A percentile compares a stretch with the other conserved stretches of the same genome.
These are phyloP conservation scores for Psittacula echo DNA, from an alignment of 2,797 vertebrate genomes.

Conservation along the genomic window DNA sequence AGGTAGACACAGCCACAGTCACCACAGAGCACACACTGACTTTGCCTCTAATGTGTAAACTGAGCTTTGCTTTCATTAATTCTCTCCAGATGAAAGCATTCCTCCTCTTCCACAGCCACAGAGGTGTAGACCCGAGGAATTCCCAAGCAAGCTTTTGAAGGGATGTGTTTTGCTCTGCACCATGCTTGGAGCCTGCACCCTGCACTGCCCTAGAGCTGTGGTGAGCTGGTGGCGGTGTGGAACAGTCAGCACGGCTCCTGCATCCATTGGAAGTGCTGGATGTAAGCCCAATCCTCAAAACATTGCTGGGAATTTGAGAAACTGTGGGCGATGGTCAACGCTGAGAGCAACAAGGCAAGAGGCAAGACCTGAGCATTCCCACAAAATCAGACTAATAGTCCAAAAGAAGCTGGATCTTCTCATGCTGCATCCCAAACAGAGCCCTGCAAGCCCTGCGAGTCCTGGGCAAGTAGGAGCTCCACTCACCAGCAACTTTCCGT, in stretches of 20 bases:
- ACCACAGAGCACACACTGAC: neutral
- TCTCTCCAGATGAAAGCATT: neutral
- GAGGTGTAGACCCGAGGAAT: neutral
- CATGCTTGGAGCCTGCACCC: neutral
- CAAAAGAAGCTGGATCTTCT: neutral
- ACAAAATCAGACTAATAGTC: neutral
- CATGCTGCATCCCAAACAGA: accelerated
- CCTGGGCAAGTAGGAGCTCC: neutral
- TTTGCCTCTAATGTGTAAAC: neutral
- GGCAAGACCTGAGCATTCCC: neutral
- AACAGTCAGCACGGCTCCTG: accelerated
- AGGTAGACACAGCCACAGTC: neutral
- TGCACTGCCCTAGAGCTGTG: neutral
- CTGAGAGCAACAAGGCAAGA: neutral
- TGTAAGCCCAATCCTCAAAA: neutral
- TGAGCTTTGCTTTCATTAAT: neutral
- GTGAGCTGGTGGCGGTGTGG: neutral
- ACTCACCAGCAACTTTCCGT: neutral
- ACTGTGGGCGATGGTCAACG: neutral
- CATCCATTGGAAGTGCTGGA: accelerated
- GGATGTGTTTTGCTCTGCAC: neutral
- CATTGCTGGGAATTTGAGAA: neutral
- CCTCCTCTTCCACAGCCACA: neutral
- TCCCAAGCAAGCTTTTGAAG: neutral
- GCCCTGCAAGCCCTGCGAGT: neutral